Evolutionary conservation across 2,888 invertebrate species (phyloP), one percentile per base, ranked within the genome.

Genomic region (Drosophila algonquin): DNA sequence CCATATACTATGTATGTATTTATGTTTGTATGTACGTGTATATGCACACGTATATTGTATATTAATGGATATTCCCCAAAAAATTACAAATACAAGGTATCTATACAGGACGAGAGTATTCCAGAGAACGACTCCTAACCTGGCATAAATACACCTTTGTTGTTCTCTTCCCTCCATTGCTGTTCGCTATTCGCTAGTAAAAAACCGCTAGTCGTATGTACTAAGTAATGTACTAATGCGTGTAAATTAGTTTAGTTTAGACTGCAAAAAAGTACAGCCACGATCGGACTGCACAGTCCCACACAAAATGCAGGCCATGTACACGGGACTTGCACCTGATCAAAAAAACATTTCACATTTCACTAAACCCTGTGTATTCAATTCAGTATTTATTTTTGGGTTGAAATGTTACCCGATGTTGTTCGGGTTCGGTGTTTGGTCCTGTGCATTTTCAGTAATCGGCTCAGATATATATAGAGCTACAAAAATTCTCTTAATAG

Each of bases 1-100:
- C n/a, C n/a, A 40, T n/a, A 40, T 40, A 21, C 21, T 21, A 3
- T 21, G 21, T 21, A 3, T 21, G 21, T 21, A n/a, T 40, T 40
- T 7, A n/a, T 40, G 14, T 40, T 7, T 40, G 14, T 40, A 2
- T 40, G 35, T 14, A 30, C 30, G 30, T 7, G 32, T 10, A 32
- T 32, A 32, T 32, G 40, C 30, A 63, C 30, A 40, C 18, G 40
- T 12, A 50, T 57, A 48, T n/a, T 35, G 9, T 47, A 32, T 14
- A 32, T 35, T 12, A 14, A 47, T n/a, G n/a, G 32, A 40, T 40
- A 40, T 7, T 14, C 40, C 14, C 40, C 40, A 14, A 14, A 14
- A 40, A 14, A 40, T 40, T 40, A 6, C 40, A 14, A 40, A 7
- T n/a, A 40, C 40, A 14, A 14, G 40, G 14, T 40, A 14, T 6